Evolutionary conservation across 2,888 invertebrate genomes (phyloP), one percentile per base, ranked within the genome.

Genomic region (Harpalus rufipes): DNA sequence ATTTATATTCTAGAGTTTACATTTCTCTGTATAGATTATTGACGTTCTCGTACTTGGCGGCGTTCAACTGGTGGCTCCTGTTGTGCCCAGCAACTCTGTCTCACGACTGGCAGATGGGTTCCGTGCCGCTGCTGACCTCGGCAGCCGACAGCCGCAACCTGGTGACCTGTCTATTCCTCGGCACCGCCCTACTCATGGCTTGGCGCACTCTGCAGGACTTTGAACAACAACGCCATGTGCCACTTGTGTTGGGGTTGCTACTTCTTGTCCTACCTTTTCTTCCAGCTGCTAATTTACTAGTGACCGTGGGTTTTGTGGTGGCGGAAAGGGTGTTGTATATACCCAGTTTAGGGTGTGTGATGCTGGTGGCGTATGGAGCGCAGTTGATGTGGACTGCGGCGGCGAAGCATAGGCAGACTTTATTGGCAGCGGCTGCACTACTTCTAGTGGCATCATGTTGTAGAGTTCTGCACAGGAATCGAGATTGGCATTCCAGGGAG

Each of bases 91-190:
- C 94, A 88, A 94, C 94, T 0, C 92, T 97, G 72, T 96, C 96
- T 87, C 97, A 97, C 89, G 97, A 97, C 91, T 97, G 97, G 97
- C 97, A 97, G 92, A 96, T 96, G 95, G 96, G 96, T 6, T 96
- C 96, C 12, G 94, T 97, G 86, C 96, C 96, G 21, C 92, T 97
- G 86, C 93, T 97, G 87, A 94, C 95, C 78, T 93, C 94, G 61
- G 90, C 94, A 14, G 93, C 93, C 88, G 97, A 97, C 89, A 92
- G 92, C 0, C 92, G 97, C 87, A 97, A 96, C 90, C 89, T 96
- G 85, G 93, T 95, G 85, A 95, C 96, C 0, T 93, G 94, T 87
- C 92, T 94, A 16, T 95, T 96, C 86, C 92, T 95, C 86, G 92
- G 93, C 14, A 91, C 94, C 7, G 91, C 94, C 79, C 88, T 94